phyloP scores from a whole-genome alignment of 2,113 vertebrate species.

The Coturnix japonica region DNA sequence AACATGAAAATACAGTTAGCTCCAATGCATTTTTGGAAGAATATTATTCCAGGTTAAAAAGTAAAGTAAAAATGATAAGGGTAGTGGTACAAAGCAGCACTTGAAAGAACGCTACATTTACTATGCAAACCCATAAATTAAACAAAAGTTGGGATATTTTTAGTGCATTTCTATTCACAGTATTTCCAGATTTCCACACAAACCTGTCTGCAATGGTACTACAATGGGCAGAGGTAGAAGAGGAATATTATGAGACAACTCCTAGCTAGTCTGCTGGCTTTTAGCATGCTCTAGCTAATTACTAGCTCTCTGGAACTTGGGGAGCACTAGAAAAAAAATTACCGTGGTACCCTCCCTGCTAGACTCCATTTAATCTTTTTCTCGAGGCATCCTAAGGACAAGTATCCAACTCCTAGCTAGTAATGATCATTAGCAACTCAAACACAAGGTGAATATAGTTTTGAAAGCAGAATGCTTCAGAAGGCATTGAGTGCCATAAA shows the following conservation, averaged over 20 bases:
- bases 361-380: background rate
- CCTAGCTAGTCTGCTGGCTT: background rate
- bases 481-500: background rate
- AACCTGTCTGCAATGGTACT: background rate
- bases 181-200: background rate
- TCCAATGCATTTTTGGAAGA: background rate
- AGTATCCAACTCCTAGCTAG: background rate
- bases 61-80: background rate
- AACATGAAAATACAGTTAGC: background rate
- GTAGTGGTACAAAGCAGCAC: background rate
- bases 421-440: background rate
- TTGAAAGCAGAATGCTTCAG: background rate
- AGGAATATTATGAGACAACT: background rate
- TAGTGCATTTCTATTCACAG: background rate
- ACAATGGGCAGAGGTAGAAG: background rate
- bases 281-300: background rate
- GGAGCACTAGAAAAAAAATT: accelerated
- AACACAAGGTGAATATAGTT: background rate
- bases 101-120: background rate
- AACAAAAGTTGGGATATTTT: background rate
- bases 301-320: background rate
- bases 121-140: accelerated
- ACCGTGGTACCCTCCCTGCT: background rate
- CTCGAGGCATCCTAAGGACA: background rate
- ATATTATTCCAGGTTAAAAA: background rate